Base-by-base conservation (phyloP, 1,140 invertebrate species). In the Augochlora pura region DNA sequence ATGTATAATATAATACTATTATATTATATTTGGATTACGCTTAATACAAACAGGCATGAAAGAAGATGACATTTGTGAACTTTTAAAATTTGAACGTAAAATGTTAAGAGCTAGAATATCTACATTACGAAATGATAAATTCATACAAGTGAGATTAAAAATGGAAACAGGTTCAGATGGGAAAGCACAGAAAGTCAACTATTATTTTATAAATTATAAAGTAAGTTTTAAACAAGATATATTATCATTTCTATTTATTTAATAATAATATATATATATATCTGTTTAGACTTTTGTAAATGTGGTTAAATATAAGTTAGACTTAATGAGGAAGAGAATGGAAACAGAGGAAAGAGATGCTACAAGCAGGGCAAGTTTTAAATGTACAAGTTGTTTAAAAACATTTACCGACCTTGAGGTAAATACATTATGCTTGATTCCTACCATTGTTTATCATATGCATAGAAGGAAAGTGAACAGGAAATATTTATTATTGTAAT, bases 201-300 rank as follows among this genome's bases (percentile, higher is more conserved):
- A 99, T 93, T 99, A 99, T 92, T 99, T 98, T 89, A 99, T 99
- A 81, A 99, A 99, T 93, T 99, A 99, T 91, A 98, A 98, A 91
- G 95, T 96, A 89, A 80, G 25, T 16, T 73, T 57, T 64, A 57
- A 62, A 72, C 62, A 57, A 77, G 16, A 69, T 63, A 62, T 27
- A 38, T 63, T 8, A 75, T 7, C 46, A 14, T 18, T 5, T n/a
- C 49, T 69, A 5, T 10, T 77, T 21, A 10, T 21, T 18, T 62
- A 49, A 52, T 7, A 49, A 60, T 12, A 10, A 9, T 27, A 6
- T 12, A 46, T n/a, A 38, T 39, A 32, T 66, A 25, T 70, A 8
- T 62, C 39, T 84, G 8, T 90, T 93, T 86, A 95, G 94, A 97
- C 96, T 23, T 99, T 99, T 93, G 98, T 99, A 5, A 99, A 99